Evolutionary conservation across 1,140 invertebrate genomes (phyloP).

Genomic region (Drosophila subpulchrella): DNA sequence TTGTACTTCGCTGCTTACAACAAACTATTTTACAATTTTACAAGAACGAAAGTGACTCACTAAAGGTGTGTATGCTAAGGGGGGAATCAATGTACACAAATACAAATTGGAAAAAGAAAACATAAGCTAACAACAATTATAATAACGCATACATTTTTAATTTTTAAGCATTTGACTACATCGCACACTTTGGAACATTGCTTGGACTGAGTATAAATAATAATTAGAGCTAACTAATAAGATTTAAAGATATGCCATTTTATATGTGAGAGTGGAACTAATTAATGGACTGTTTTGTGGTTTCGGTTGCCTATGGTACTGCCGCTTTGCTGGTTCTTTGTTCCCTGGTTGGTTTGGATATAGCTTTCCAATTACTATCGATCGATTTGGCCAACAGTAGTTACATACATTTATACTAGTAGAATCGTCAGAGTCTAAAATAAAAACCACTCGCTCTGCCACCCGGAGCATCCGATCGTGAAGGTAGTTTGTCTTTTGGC

Average conservation of each 20-base stretch:
- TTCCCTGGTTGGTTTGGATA: slow-evolving; percentile 63
- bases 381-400: slow-evolving; percentile 48
- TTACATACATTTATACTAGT: slow-evolving; percentile 60
- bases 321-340: slow-evolving; percentile 40
- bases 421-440: slow-evolving; percentile 72
- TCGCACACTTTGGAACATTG: slow-evolving; percentile 64
- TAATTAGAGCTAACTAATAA: slow-evolving; percentile 77
- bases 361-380: slow-evolving; percentile 48
- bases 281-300: slow-evolving; percentile 60
- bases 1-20: slow-evolving; percentile 83
- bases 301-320: slow-evolving; percentile 25
- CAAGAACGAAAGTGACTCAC: slow-evolving; percentile 60
- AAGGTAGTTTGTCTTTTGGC: slow-evolving; percentile 77
- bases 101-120: slow-evolving; percentile 29
- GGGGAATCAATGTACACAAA: slow-evolving; percentile 64
- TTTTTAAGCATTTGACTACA: slow-evolving; percentile 56
- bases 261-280: slow-evolving; percentile 43
- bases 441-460: slow-evolving; percentile 44
- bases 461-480: slow-evolving; percentile 27
- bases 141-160: slow-evolving; percentile 42
- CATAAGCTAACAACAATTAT: slow-evolving; percentile 40
- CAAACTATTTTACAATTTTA: slow-evolving; percentile 83
- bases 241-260: slow-evolving; percentile 67
- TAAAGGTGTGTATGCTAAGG: slow-evolving; percentile 66
- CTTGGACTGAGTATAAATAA: slow-evolving; percentile 65